Evolutionary conservation across 1,140 invertebrate species (phyloP).

Genomic region (Marisa cornuarietis): DNA sequence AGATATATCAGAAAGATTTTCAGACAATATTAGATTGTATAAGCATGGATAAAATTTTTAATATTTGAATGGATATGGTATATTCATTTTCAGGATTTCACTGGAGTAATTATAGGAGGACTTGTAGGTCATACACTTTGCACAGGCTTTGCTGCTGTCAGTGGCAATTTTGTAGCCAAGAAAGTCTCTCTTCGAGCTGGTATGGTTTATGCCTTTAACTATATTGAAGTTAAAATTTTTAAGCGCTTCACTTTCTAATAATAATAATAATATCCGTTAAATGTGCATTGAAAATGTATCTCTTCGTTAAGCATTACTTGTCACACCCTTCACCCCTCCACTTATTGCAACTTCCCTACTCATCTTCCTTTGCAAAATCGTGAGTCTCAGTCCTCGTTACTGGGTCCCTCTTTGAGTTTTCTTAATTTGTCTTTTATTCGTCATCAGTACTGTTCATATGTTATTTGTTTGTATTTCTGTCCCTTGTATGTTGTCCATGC

Average conservation of each 20-base stretch:
- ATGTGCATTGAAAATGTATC: too few species aligned
- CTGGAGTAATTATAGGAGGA: slow-evolving; percentile 93
- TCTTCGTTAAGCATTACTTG: too few species aligned
- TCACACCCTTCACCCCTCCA: too few species aligned
- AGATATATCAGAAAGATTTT: background rate
- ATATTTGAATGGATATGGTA: background rate
- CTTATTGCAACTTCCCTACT: too few species aligned
- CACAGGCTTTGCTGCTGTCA: slow-evolving; percentile 95
- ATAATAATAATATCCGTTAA: too few species aligned
- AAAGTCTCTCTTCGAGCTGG: slow-evolving; percentile 92
- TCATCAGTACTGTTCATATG: too few species aligned
- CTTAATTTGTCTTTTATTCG: too few species aligned
- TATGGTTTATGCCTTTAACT: slow-evolving; percentile 58
- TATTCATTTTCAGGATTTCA: slow-evolving; percentile 76
- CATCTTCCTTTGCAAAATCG: too few species aligned
- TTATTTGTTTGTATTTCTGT: too few species aligned
- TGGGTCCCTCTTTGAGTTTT: too few species aligned
- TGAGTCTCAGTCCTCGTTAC: too few species aligned
- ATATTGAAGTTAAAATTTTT: background rate
- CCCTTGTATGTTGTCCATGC: too few species aligned
- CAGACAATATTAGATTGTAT: background rate
- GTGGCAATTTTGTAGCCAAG: slow-evolving; percentile 94
- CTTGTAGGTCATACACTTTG: slow-evolving; percentile 93
- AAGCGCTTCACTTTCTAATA: background rate
- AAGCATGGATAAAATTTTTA: background rate